Percentiles rank a stretch among this genome's conserved stretches.
Evolutionary conservation across 92 coral and sea anemone genomes (phyloP).

Genomic region (Porites rus): DNA sequence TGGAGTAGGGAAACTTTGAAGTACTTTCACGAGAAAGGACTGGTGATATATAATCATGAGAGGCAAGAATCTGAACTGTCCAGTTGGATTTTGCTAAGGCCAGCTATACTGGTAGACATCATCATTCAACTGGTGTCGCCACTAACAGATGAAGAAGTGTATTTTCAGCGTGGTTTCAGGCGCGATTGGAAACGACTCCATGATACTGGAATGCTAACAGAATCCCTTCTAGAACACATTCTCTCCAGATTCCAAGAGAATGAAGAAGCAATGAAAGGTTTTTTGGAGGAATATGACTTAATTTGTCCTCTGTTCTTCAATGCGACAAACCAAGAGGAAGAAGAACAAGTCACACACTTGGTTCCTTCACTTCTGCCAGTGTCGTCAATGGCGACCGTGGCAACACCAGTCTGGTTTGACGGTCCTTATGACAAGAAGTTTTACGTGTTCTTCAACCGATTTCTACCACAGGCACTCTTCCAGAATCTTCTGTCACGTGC

Average conservation of each 20-base stretch:
- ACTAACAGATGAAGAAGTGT: constrained; percentile 4
- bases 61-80: constrained; percentile 27
- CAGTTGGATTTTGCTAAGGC: constrained; percentile 63
- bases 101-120: constrained; percentile 50
- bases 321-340: not conserved
- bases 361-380: constrained; percentile 69
- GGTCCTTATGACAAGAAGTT: constrained; percentile 48
- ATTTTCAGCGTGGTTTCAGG: constrained; percentile 43
- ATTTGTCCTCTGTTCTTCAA: constrained; percentile 40
- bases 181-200: constrained; percentile 46
- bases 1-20: constrained; percentile 48
- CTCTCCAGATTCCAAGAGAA: constrained; percentile 33
- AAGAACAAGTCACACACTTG: constrained; percentile 57
- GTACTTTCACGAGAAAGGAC: constrained; percentile 71
- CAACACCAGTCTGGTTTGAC: constrained; percentile 43
- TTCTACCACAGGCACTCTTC: constrained; percentile 68
- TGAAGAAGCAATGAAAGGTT: constrained; percentile 24
- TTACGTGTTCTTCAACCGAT: constrained; percentile 55
- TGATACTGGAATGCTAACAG: constrained; percentile 57
- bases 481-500: constrained; percentile 67
- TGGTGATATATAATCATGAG: constrained; percentile 42
- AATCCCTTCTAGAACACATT: constrained; percentile 29
- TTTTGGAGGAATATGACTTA: constrained; percentile 70
- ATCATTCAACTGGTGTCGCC: constrained; percentile 47
- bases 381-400: not conserved